A percentile compares a stretch with the other conserved stretches of the same genome.
Evolutionary conservation across 2,797 vertebrate genomes (phyloP).

Genomic region (Capromys pilorides): DNA sequence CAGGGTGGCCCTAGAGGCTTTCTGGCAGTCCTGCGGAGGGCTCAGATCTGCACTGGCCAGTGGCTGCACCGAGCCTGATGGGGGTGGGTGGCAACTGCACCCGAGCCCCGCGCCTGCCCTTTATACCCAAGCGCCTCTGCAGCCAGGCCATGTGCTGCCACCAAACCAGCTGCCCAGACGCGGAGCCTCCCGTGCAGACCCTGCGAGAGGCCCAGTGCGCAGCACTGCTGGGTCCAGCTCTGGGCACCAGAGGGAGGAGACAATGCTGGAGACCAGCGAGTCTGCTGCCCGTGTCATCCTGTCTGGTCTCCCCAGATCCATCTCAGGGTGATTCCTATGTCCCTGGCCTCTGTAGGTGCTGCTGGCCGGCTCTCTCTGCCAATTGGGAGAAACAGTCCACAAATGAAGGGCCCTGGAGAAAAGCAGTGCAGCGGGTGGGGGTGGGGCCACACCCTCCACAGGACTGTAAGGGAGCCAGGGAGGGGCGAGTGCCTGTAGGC

Average conservation of each 20-base stretch:
- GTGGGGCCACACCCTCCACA: rapidly evolving
- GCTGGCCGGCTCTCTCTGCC: not conserved
- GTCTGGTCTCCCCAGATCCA: not conserved
- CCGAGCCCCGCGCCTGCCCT: not conserved
- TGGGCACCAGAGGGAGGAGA: not conserved
- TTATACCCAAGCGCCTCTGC: rapidly evolving
- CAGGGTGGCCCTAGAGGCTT: not conserved
- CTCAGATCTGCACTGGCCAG: not conserved
- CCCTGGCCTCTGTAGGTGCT: not conserved
- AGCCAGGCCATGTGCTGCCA: rapidly evolving
- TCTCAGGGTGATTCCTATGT: not conserved
- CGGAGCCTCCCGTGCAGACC: not conserved
- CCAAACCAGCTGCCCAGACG: rapidly evolving
- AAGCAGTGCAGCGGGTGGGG: not conserved
- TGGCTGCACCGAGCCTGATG: not conserved
- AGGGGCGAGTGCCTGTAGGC: not conserved
- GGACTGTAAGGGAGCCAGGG: not conserved
- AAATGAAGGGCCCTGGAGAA: not conserved
- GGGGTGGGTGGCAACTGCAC: not conserved
- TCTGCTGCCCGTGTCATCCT: rapidly evolving
- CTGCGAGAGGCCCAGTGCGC: not conserved
- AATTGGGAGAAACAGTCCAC: not conserved
- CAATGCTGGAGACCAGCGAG: rapidly evolving
- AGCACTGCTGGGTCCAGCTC: not conserved
- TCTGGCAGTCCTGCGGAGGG: rapidly evolving